Conservation (phyloP, 2,888 invertebrate species). For the Cantharis lateralis region DNA sequence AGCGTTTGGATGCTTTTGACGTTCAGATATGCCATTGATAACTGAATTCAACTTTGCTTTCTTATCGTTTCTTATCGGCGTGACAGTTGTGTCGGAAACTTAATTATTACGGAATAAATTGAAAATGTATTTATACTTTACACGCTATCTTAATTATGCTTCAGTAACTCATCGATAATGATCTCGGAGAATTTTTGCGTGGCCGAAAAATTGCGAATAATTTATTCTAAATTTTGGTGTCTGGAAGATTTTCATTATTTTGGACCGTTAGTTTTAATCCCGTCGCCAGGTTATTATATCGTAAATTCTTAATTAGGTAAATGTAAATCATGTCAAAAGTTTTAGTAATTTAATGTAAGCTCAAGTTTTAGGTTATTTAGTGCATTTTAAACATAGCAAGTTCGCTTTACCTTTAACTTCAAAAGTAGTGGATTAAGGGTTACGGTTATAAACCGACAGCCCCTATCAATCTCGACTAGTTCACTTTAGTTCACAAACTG, state of each 20-base stretch:
- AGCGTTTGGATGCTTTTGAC: conserved; percentile 29
- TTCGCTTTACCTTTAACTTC: conserved; percentile 5
- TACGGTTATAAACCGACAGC: conserved; percentile 25
- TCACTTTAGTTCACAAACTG: conserved; percentile 29
- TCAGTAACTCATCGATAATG: neutral
- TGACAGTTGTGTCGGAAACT: conserved; percentile 25
- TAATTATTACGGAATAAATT: conserved; percentile 19
- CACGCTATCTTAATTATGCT: neutral
- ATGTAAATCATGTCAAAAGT: neutral
- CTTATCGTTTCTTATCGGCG: conserved; percentile 29
- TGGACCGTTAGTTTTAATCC: neutral
- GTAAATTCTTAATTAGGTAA: neutral
- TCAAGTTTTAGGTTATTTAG: neutral
- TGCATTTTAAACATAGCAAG: neutral
- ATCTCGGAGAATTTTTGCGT: neutral
- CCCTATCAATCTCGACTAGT: conserved; percentile 33
- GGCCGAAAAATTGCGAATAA: neutral
- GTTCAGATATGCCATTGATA: conserved; percentile 34
- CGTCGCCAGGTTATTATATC: neutral
- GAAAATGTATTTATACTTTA: neutral
- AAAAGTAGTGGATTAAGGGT: conserved; percentile 20
- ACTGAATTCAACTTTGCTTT: conserved; percentile 26
- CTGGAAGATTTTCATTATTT: neutral
- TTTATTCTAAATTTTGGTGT: neutral
- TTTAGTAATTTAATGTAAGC: neutral